phyloP scores from a whole-genome alignment of 1,140 invertebrate genomes.

The Drosophila simulans region DNA sequence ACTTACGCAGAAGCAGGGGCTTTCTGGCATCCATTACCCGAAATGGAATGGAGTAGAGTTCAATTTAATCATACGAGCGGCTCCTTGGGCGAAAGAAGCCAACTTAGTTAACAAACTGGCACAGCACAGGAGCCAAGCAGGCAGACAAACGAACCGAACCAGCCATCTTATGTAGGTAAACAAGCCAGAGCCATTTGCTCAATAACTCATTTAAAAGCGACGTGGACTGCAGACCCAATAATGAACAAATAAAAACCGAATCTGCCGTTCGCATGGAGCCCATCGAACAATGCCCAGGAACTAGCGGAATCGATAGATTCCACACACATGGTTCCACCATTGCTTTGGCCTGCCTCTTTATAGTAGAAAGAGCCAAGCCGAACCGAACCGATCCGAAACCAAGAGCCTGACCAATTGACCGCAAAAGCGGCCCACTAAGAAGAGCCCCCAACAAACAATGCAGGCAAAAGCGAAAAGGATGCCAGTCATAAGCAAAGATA shows the following conservation, averaged over 20 bases:
- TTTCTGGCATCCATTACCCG: constrained; percentile 18
- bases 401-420: constrained; percentile 73
- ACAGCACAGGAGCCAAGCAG: constrained; percentile 42
- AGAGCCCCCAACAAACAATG: constrained; percentile 52
- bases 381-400: not conserved
- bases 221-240: constrained; percentile 64
- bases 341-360: not conserved
- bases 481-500: constrained; percentile 80
- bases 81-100: constrained; percentile 24
- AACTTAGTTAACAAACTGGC: constrained; percentile 57
- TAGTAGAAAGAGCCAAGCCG: not conserved
- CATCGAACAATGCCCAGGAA: constrained; percentile 71
- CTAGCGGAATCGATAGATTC: constrained; percentile 48
- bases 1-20: constrained; percentile 29
- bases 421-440: constrained; percentile 59
- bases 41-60: constrained; percentile 47
- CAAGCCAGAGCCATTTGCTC: constrained; percentile 70
- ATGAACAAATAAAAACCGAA: constrained; percentile 81
- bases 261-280: constrained; percentile 61
- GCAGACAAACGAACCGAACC: constrained; percentile 32
- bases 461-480: constrained; percentile 78
- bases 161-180: constrained; percentile 60
- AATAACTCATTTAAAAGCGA: constrained; percentile 81
- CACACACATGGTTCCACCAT: constrained; percentile 36
- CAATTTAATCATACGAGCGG: constrained; percentile 49